Evolutionary conservation across 2,888 invertebrate genomes (phyloP), one percentile per base, ranked within the genome.

Genomic region (Hermaeophaga mercurialis): DNA sequence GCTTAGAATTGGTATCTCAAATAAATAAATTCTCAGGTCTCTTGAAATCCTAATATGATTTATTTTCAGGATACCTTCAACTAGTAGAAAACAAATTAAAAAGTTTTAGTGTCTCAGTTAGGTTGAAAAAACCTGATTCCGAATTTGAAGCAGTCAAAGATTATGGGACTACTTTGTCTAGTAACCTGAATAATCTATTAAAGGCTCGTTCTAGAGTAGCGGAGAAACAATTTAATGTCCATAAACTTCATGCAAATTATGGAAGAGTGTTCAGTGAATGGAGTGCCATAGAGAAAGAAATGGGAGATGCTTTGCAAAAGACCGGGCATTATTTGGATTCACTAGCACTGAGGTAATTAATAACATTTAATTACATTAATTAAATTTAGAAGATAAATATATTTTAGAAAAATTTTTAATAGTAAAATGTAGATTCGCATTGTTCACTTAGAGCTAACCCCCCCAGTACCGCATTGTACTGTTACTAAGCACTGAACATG

Each of bases 201-300:
- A 84, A 82, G 69, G 81, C 81, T 66, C 81, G 85, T 58, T 86
- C 88, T 43, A 83, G 85, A 72, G 84, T 90, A 66, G 89, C 87
- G 65, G 90, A 90, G 73, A 87, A 87, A 66, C 84, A 87, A 67
- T 90, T 87, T 72, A 88, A 86, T 6, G 80, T 91, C 17, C 89
- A 90, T 72, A 91, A 91, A 74, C 78, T 91, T 31, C 91, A 92
- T 72, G 86, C 87, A 0, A 89, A 90, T 78, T 91, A 91, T 67
- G 91, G 91, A 1, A 83, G 90, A 41, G 82, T 91, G 53, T 62
- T 62, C 71, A 90, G 90, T 66, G 91, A 92, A 74, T 92, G 91
- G 91, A 90, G 91, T 73, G 89, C 87, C 24, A 85, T 89, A 47
- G 92, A 92, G 71, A 88, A 85, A 65, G 64, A 88, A 57, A 90